Conservation (phyloP, 2,797 vertebrate genomes). For the Pagetopsis macropterus region DNA sequence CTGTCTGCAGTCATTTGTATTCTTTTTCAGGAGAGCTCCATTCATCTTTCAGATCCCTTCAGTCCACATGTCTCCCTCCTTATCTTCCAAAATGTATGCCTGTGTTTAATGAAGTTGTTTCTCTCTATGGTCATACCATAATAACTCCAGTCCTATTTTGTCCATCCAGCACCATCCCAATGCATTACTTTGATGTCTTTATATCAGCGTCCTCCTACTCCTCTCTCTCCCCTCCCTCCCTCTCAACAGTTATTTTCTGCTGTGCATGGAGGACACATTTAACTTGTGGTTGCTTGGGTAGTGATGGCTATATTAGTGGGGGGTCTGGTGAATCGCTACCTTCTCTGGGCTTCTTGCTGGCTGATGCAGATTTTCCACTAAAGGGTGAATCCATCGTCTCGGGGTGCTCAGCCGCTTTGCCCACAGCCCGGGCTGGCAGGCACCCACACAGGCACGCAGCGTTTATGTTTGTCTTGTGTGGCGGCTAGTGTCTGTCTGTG, state of each 20-base stretch:
- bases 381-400: slow-evolving; percentile 66
- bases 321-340: slow-evolving; percentile 65
- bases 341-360: slow-evolving; percentile 58
- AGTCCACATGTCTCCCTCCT: slow-evolving; percentile 9
- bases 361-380: slow-evolving; percentile 80
- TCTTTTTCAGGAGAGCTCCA: slow-evolving; percentile 36
- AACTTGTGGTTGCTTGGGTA: slow-evolving; percentile 78
- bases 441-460: slow-evolving; percentile 68
- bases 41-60: slow-evolving; percentile 45
- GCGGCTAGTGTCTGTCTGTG: slow-evolving; percentile 58
- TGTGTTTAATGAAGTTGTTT: slow-evolving; percentile 41
- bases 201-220: slow-evolving; percentile 27
- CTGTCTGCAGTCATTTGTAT: slow-evolving; percentile 41
- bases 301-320: slow-evolving; percentile 67
- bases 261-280: slow-evolving; percentile 78
- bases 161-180: slow-evolving; percentile 44
- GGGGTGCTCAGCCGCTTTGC: slow-evolving; percentile 45
- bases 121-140: slow-evolving; percentile 24
- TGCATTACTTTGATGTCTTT: slow-evolving; percentile 44
- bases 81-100: slow-evolving; percentile 27
- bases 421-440: slow-evolving; percentile 64
- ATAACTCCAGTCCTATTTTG: slow-evolving; percentile 35
- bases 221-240: slow-evolving; percentile 9
- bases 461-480: slow-evolving; percentile 77
- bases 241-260: slow-evolving; percentile 74